These are phyloP conservation scores for Apocheima hispidaria DNA, from an alignment of 2,888 invertebrate genomes.

Conservation along the genomic window DNA sequence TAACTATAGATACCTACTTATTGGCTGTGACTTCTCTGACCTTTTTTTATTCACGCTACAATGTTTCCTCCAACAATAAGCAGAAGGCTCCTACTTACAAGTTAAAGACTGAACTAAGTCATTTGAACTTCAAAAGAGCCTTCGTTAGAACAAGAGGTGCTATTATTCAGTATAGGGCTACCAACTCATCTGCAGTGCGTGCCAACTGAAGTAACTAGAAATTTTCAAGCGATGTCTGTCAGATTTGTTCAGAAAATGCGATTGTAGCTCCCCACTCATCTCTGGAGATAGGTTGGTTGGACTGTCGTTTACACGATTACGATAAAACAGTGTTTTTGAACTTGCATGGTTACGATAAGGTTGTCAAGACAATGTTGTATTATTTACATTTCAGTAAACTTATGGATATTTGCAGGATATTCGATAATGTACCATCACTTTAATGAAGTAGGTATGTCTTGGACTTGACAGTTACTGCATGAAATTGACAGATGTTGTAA, in stretches of 20 bases:
- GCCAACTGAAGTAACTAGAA: not conserved
- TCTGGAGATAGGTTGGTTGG: not conserved
- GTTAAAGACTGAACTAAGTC: slow-evolving; percentile 9
- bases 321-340: slow-evolving; percentile 15
- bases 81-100: slow-evolving; percentile 3
- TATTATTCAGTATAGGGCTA: slow-evolving; percentile 7
- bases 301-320: slow-evolving; percentile 7
- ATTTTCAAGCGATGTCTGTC: not conserved
- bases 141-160: slow-evolving; percentile 24
- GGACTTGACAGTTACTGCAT: no score
- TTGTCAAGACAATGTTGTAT: no score
- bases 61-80: not conserved
- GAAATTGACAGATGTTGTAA: no score
- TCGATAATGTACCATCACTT: no score
- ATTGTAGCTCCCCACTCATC: not conserved
- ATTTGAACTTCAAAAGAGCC: slow-evolving; percentile 27
- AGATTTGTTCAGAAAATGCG: not conserved
- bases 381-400: no score
- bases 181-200: not conserved
- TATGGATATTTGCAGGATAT: no score
- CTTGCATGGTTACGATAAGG: slow-evolving; percentile 13
- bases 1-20: no score
- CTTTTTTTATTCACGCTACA: no score
- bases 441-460: no score
- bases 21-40: no score